Percentiles rank a stretch among this genome's conserved stretches.
Conservation (phyloP, 2,888 invertebrate genomes). For the Stegophylla sp. region DNA sequence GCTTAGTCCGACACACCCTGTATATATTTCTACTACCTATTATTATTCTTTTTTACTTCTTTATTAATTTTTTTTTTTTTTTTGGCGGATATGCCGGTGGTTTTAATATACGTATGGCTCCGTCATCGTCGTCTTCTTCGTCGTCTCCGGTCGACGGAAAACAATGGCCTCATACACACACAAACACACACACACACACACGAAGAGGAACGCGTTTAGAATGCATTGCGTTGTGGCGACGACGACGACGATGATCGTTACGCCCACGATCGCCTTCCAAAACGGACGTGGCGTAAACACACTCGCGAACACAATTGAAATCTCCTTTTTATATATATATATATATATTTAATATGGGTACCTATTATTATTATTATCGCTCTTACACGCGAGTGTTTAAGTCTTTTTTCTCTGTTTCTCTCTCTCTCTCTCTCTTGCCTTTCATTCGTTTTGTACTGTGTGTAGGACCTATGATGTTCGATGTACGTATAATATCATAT, state of each 20-base stretch:
- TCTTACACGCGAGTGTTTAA: neutral
- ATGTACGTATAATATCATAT: too few species aligned
- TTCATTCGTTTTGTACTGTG: neutral
- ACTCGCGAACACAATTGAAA: conserved; percentile 54
- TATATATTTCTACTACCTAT: neutral
- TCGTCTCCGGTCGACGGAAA: conserved; percentile 42
- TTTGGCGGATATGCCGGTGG: conserved; percentile 57
- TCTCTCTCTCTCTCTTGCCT: too few species aligned
- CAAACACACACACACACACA: neutral
- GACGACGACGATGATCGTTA: conserved; percentile 20
- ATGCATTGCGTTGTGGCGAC: conserved; percentile 12
- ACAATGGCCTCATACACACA: conserved; percentile 42
- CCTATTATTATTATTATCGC: neutral
- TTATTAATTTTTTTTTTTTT: conserved; percentile 18
- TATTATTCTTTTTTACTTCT: neutral
- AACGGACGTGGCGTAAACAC: conserved; percentile 52
- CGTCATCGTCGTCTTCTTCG: conserved; percentile 26
- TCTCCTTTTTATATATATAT: conserved; percentile 24
- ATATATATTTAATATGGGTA: neutral
- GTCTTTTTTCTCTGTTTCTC: neutral
- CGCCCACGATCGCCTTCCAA: conserved; percentile 56
- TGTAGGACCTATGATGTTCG: too few species aligned
- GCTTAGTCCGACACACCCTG: too few species aligned
- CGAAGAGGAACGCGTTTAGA: conserved; percentile 18
- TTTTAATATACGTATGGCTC: conserved; percentile 35